Conservation (phyloP, 2,113 vertebrate species). For the Podiceps cristatus region DNA sequence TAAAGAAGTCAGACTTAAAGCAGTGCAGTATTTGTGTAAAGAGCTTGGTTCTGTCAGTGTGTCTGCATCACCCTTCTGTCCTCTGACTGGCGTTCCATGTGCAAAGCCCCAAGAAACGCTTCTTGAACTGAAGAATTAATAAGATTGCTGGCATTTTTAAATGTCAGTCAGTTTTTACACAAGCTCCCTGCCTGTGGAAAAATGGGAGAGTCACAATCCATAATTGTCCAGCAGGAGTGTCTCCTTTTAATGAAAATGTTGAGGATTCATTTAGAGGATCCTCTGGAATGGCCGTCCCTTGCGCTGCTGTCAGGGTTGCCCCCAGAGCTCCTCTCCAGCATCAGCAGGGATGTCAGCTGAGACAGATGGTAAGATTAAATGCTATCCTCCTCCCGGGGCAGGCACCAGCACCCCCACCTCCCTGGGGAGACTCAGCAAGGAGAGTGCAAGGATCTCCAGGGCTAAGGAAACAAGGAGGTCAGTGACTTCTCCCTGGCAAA, state of each 20-base stretch:
- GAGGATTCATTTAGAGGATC: conserved; percentile 11
- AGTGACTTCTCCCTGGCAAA: not conserved
- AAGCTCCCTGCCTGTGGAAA: not conserved
- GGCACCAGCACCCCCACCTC: not conserved
- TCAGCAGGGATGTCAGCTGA: conserved; percentile 12
- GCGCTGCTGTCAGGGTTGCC: not conserved
- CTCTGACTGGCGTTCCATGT: not conserved
- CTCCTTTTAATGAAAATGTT: conserved; percentile 40
- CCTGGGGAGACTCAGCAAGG: not conserved
- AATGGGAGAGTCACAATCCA: not conserved
- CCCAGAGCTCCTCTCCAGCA: conserved; percentile 2
- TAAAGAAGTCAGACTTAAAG: not conserved
- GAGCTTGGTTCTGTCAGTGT: not conserved
- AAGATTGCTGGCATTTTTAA: conserved; percentile 57
- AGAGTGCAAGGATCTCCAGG: not conserved
- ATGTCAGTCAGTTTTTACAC: conserved; percentile 59
- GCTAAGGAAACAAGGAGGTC: conserved; percentile 4
- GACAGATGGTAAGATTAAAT: conserved; percentile 47
- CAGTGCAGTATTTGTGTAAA: not conserved
- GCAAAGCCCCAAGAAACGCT: not conserved
- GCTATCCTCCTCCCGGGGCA: not conserved
- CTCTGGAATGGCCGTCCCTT: not conserved
- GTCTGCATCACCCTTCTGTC: not conserved
- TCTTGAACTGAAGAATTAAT: conserved; percentile 46
- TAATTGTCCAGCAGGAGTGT: conserved; percentile 5